A percentile compares a stretch with the other conserved stretches of the same genome.
Conservation (phyloP, 2,113 vertebrate species). For the Microcebus tavaratra region DNA sequence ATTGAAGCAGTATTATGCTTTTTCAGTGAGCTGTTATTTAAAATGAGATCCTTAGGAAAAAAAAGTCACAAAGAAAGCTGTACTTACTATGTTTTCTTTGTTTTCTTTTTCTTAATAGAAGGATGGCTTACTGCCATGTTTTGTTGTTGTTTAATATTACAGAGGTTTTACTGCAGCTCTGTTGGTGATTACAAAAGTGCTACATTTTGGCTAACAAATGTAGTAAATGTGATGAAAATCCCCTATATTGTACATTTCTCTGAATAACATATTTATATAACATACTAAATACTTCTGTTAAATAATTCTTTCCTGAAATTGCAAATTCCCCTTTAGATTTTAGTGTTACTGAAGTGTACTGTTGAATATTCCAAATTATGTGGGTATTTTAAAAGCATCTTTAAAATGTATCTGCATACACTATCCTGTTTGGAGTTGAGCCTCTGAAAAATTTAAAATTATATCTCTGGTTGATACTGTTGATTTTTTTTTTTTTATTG, state of each 20-base stretch:
- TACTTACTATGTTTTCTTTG: neutral
- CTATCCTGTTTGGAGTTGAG: conserved; percentile 2
- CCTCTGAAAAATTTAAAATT: neutral
- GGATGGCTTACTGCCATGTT: conserved; percentile 61
- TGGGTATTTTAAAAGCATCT: neutral
- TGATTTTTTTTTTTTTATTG: neutral
- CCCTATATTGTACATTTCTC: conserved; percentile 83
- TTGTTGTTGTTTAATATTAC: conserved; percentile 76
- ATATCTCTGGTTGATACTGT: neutral
- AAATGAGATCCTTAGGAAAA: neutral
- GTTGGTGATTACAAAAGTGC: conserved; percentile 72
- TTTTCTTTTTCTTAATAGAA: conserved; percentile 18
- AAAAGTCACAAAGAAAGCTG: conserved; percentile 30
- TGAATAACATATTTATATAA: conserved; percentile 83
- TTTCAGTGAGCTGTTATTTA: conserved; percentile 28
- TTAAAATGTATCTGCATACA: neutral
- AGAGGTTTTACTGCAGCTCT: conserved; percentile 73
- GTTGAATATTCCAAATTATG: neutral
- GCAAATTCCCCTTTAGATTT: conserved; percentile 66
- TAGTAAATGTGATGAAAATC: conserved; percentile 82
- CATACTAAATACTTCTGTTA: conserved; percentile 80
- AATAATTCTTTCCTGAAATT: conserved; percentile 78
- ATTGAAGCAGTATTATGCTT: neutral
- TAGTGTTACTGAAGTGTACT: conserved; percentile 42
- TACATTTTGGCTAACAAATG: conserved; percentile 82